phyloP scores from a whole-genome alignment of 2,113 vertebrate species.

The Cavia porcellus region DNA sequence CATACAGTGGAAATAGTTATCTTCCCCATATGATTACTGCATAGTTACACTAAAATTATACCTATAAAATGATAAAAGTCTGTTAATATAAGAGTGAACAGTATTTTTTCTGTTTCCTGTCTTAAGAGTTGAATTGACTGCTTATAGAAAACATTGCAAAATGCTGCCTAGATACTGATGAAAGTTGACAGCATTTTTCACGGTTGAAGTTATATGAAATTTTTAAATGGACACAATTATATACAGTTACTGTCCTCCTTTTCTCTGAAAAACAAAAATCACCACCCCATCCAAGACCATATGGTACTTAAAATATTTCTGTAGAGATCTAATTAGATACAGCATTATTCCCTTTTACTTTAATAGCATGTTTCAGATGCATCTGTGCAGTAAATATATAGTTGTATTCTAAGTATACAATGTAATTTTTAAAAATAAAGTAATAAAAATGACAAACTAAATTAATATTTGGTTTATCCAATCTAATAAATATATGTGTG shows the following conservation, averaged over 20 bases:
- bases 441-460: neutral
- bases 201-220: constrained; percentile 6
- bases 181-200: constrained; percentile 39
- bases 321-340: neutral
- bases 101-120: neutral
- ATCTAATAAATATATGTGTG: neutral
- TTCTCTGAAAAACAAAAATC: neutral
- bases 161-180: neutral
- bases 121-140: neutral
- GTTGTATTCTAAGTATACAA: neutral
- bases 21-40: neutral
- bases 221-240: constrained; percentile 23
- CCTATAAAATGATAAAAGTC: neutral
- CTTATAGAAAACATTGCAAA: neutral
- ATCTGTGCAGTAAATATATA: neutral
- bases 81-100: neutral
- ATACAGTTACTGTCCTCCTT: neutral
- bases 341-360: neutral
- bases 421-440: neutral
- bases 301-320: neutral
- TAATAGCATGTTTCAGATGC: neutral
- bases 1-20: neutral
- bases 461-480: neutral
- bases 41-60: constrained; percentile 15
- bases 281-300: neutral